phyloP scores from a whole-genome alignment of 23 tunicate genomes.

The Styela plicata region DNA sequence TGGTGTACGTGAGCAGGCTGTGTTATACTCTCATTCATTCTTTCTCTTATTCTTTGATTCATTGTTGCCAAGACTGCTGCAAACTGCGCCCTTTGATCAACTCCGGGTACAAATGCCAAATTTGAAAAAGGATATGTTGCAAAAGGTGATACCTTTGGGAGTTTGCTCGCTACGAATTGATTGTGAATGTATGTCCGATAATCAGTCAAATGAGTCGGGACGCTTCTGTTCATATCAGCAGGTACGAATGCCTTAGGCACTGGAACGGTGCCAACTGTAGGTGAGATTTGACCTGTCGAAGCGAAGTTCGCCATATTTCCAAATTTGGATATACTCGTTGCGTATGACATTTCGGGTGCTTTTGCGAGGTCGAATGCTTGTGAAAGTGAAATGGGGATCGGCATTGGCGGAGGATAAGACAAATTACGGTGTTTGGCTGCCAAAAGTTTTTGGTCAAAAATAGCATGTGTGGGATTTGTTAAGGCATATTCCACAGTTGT shows the following conservation, averaged over 20 bases:
- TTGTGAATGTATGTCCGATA: neutral
- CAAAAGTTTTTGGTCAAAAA: neutral
- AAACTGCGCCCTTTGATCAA: slow-evolving; percentile 4
- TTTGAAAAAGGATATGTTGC: slow-evolving; percentile 7
- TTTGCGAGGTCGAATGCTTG: neutral
- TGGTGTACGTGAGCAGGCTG: neutral
- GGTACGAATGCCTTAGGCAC: neutral
- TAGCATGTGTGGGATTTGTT: neutral
- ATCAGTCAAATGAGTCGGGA: neutral
- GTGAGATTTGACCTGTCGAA: neutral
- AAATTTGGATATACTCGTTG: neutral
- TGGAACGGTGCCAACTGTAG: neutral
- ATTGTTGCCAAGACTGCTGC: slow-evolving; percentile 16
- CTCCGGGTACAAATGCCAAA: neutral
- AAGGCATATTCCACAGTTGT: neutral
- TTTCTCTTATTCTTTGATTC: slow-evolving; percentile 1
- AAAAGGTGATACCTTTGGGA: neutral
- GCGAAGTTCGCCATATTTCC: neutral
- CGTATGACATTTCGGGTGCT: neutral
- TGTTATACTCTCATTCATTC: neutral
- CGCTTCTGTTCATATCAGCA: neutral
- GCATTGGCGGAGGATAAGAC: neutral
- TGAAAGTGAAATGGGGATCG: neutral
- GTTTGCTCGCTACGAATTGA: neutral
- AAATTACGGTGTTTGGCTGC: neutral